Evolutionary conservation across 1,140 invertebrate genomes (phyloP).

Genomic region (Trypoxylus dichotomus): DNA sequence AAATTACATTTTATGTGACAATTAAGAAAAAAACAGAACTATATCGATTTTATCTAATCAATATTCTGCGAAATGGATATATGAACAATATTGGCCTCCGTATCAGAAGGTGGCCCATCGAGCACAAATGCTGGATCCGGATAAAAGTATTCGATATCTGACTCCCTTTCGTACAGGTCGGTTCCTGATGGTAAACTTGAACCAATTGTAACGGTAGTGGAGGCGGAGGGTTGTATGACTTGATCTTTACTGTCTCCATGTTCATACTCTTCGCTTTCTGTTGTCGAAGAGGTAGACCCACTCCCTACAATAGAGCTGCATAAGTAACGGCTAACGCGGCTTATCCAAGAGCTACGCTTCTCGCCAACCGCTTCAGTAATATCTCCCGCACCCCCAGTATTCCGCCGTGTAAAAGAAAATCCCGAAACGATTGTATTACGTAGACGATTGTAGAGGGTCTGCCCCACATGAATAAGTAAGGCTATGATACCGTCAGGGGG

Average conservation of each 20-base stretch:
- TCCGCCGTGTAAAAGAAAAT: neutral
- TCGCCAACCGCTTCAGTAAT: neutral
- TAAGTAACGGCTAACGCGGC: neutral
- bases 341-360: neutral
- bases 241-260: neutral
- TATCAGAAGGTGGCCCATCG: neutral
- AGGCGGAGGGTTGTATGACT: too few relatives aligned
- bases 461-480: neutral
- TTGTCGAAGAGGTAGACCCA: neutral
- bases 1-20: too few relatives aligned
- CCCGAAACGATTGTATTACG: neutral
- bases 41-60: too few relatives aligned
- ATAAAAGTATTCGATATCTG: too few relatives aligned
- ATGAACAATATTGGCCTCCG: neutral
- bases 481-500: neutral
- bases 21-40: too few relatives aligned
- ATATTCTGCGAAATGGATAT: neutral
- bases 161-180: too few relatives aligned
- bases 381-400: neutral
- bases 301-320: neutral
- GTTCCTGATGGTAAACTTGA: too few relatives aligned
- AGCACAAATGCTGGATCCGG: too few relatives aligned
- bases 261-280: neutral
- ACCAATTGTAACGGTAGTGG: too few relatives aligned
- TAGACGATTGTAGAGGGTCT: neutral